Percentiles rank a stretch among this genome's conserved stretches.
Evolutionary conservation across 2,888 invertebrate genomes (phyloP).

Genomic region (Ptychoptera albimana): DNA sequence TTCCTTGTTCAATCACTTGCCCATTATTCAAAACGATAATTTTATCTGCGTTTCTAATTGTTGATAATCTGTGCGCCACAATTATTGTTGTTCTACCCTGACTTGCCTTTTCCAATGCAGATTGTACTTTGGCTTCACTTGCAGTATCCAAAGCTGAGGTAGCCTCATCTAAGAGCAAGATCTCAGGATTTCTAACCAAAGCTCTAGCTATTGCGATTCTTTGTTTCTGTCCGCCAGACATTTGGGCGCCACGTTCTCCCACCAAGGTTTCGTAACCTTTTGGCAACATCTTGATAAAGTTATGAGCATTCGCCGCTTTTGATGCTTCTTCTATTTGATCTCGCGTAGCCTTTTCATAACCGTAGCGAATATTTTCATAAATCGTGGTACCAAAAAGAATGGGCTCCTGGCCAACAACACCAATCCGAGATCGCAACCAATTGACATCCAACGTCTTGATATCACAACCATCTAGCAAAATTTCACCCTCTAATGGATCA

Average conservation of each 20-base stretch:
- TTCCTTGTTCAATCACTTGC: slow-evolving; percentile 46
- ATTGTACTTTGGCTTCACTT: slow-evolving; percentile 58
- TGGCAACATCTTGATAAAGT: slow-evolving; percentile 49
- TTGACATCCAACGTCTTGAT: slow-evolving; percentile 46
- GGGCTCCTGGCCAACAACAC: slow-evolving; percentile 69
- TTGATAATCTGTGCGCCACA: slow-evolving; percentile 50
- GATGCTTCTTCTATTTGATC: slow-evolving; percentile 47
- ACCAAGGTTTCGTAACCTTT: slow-evolving; percentile 54
- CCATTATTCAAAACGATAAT: slow-evolving; percentile 50
- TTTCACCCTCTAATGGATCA: slow-evolving; percentile 30
- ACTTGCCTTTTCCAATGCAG: slow-evolving; percentile 52
- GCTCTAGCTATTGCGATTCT: slow-evolving; percentile 64
- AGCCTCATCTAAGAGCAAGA: slow-evolving; percentile 55
- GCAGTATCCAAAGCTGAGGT: slow-evolving; percentile 61
- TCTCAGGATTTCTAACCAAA: slow-evolving; percentile 48
- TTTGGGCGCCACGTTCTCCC: slow-evolving; percentile 54
- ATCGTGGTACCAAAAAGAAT: slow-evolving; percentile 62
- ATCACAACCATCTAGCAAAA: slow-evolving; percentile 34
- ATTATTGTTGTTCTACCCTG: slow-evolving; percentile 49
- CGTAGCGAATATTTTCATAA: slow-evolving; percentile 43
- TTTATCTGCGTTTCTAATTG: slow-evolving; percentile 45
- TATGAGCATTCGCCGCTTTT: slow-evolving; percentile 50
- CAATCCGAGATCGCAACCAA: slow-evolving; percentile 53
- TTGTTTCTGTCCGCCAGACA: slow-evolving; percentile 64
- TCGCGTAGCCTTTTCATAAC: slow-evolving; percentile 41